Conservation (phyloP, 2,113 vertebrate genomes). For the Brachionichthys hirsutus region DNA sequence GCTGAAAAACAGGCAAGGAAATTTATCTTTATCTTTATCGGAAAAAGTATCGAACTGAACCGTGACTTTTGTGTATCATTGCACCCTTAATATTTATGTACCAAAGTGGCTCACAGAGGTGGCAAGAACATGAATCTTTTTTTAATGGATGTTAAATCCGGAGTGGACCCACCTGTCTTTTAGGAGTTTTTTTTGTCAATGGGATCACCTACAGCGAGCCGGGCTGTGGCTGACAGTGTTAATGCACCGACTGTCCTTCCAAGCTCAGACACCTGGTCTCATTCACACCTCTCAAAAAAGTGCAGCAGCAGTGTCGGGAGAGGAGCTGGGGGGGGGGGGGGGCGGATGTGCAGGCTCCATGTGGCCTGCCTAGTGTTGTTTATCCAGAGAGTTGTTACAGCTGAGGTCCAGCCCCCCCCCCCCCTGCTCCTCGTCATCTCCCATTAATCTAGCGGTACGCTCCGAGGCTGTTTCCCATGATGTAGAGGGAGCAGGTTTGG, state of each 20-base stretch:
- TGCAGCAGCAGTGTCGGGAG: slow-evolving; percentile 19
- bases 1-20: too few species aligned
- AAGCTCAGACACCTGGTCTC: slow-evolving; percentile 46
- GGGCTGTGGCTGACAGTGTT: slow-evolving; percentile 41
- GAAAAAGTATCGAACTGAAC: too few species aligned
- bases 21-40: too few species aligned
- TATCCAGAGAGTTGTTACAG: slow-evolving; percentile 69
- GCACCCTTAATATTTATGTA: too few species aligned
- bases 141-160: slow-evolving; percentile 29
- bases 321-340: slow-evolving; percentile 18
- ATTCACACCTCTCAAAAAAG: slow-evolving; percentile 59
- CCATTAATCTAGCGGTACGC: slow-evolving; percentile 67
- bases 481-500: slow-evolving; percentile 54
- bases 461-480: slow-evolving; percentile 61
- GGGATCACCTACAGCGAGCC: slow-evolving; percentile 37
- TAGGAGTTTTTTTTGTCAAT: too few species aligned
- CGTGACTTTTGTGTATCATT: too few species aligned
- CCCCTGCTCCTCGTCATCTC: slow-evolving; percentile 50
- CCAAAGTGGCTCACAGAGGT: slow-evolving; percentile 18
- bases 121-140: slow-evolving; percentile 31
- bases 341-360: too few species aligned
- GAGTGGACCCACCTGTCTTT: too few species aligned
- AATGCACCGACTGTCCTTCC: slow-evolving; percentile 54
- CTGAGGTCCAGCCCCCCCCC: slow-evolving; percentile 58
- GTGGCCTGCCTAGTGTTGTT: slow-evolving; percentile 59